phyloP scores from a whole-genome alignment of 1,140 invertebrate species.

The Archegozetes longisetosus region DNA sequence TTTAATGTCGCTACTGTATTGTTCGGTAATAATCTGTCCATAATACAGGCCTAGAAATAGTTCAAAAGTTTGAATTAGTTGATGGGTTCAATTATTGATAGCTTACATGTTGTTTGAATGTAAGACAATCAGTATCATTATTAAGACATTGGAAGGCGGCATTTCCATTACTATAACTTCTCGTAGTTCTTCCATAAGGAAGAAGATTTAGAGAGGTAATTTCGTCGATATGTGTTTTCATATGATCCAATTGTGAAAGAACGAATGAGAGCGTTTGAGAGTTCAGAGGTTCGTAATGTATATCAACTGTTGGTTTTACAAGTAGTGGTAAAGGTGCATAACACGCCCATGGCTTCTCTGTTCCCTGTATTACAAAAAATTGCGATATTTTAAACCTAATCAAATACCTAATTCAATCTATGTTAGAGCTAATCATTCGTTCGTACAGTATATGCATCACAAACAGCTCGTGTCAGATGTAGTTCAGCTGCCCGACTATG shows the following conservation, averaged over 20 bases:
- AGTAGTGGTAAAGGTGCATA: neutral
- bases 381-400: too few species aligned
- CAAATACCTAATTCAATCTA: too few species aligned
- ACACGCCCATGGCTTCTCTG: slow-evolving; percentile 13
- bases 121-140: neutral
- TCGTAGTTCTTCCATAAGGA: slow-evolving; percentile 2
- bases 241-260: slow-evolving; percentile 7
- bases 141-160: neutral
- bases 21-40: neutral
- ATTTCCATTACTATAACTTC: neutral
- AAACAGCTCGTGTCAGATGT: slow-evolving; percentile 14
- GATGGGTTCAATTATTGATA: too few species aligned
- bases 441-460: slow-evolving; percentile 11
- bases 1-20: neutral
- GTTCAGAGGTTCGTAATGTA: slow-evolving; percentile 12
- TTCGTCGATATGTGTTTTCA: neutral
- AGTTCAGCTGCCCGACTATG: slow-evolving; percentile 10
- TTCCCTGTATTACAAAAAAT: slow-evolving; percentile 1
- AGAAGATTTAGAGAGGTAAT: neutral
- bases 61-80: too few species aligned
- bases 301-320: neutral
- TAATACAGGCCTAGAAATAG: slow-evolving; percentile 8
- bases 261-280: neutral
- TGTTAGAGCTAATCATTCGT: too few species aligned
- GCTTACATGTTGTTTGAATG: neutral